Percentiles rank a stretch among this genome's conserved stretches.
Evolutionary conservation across 2,888 invertebrate genomes (phyloP).

Genomic region (Dryadula phaetusa): DNA sequence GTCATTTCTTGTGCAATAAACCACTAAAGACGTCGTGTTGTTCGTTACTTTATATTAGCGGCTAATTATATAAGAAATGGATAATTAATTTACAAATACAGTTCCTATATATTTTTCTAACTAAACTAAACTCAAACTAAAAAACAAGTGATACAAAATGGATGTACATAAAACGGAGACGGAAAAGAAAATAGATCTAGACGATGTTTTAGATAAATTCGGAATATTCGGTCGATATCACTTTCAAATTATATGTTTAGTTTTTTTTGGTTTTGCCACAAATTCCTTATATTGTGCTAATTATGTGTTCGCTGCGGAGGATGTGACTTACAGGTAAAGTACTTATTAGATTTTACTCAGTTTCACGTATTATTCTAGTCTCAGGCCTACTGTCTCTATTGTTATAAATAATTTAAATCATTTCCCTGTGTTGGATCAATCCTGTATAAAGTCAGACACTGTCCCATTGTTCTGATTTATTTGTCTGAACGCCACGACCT

Average conservation of each 20-base stretch:
- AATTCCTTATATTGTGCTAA: conserved; percentile 54
- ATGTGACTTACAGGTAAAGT: conserved; percentile 53
- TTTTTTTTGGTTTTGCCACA: conserved; percentile 51
- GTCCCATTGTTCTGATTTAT: too few relatives aligned
- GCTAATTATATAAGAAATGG: neutral
- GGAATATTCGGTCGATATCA: conserved; percentile 55
- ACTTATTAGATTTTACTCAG: too few relatives aligned
- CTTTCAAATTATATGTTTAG: conserved; percentile 46
- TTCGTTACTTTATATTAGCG: neutral
- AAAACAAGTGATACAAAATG: conserved; percentile 24
- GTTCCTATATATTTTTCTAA: too few relatives aligned
- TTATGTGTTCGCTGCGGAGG: conserved; percentile 56
- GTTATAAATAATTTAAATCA: too few relatives aligned
- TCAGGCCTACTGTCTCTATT: too few relatives aligned
- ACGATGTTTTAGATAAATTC: conserved; percentile 56
- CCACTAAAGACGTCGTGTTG: conserved; percentile 2
- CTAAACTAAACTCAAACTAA: too few relatives aligned
- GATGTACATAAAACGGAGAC: conserved; percentile 9
- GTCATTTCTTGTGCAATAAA: conserved; percentile 18
- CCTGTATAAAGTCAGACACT: too few relatives aligned
- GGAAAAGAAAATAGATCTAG: conserved; percentile 50
- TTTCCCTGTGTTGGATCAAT: too few relatives aligned
- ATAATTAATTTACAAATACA: neutral
- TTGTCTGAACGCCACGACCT: too few relatives aligned
- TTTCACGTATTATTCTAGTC: too few relatives aligned